A percentile compares a stretch with the other conserved stretches of the same genome.
Conservation (phyloP, 1,140 invertebrate genomes). For the Brachionus calyciflorus region DNA sequence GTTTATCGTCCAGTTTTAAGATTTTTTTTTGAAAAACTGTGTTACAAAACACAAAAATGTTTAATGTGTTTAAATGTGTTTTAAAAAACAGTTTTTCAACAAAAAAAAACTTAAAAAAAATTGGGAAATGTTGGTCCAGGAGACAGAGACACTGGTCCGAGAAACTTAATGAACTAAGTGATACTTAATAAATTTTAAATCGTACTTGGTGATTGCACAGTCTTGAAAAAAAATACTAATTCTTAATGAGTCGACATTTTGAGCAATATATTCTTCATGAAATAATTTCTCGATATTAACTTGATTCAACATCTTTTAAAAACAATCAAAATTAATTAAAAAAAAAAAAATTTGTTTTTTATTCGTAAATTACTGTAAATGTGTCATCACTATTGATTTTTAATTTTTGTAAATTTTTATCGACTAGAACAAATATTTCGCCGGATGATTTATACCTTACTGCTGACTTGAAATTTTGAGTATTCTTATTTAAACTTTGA, state of each 20-base stretch:
- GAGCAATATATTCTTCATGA: constrained; percentile 43
- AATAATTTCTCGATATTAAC: constrained; percentile 26
- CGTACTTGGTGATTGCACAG: constrained; percentile 32
- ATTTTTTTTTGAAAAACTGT: too few species aligned
- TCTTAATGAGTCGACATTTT: constrained; percentile 30
- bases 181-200: neutral
- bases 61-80: too few species aligned
- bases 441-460: neutral
- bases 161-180: too few species aligned
- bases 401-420: constrained; percentile 42
- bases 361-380: constrained; percentile 43
- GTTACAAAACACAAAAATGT: too few species aligned
- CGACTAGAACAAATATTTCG: constrained; percentile 16
- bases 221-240: constrained; percentile 21
- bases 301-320: constrained; percentile 17
- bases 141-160: too few species aligned
- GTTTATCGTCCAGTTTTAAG: too few species aligned
- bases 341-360: neutral
- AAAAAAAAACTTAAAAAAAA: too few species aligned
- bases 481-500: neutral
- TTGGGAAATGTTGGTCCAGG: too few species aligned
- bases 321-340: neutral
- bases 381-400: constrained; percentile 27
- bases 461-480: constrained; percentile 21
- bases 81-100: too few species aligned